Conservation (phyloP, 2,113 vertebrate species). For the Acinonyx jubatus region DNA sequence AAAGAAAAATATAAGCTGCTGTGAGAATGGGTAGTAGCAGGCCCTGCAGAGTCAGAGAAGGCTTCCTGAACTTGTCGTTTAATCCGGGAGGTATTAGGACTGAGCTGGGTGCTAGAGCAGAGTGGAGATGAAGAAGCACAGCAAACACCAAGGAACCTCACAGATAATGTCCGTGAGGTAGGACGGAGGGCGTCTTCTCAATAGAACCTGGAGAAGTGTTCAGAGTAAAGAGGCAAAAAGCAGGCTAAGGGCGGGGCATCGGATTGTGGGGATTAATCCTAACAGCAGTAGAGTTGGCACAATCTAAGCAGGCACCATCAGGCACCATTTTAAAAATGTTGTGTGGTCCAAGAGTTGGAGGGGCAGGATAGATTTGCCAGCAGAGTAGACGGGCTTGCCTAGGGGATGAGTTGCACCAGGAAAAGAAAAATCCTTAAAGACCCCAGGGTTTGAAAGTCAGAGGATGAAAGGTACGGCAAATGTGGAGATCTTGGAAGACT, state of each 20-base stretch:
- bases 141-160: no score
- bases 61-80: not conserved
- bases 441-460: not conserved
- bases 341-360: not conserved
- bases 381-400: not conserved
- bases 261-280: not conserved
- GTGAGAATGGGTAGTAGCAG: not conserved
- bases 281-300: no score
- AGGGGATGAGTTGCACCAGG: not conserved
- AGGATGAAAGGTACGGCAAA: not conserved
- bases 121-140: not conserved
- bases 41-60: not conserved
- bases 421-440: not conserved
- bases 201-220: not conserved
- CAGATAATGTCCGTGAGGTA: not conserved
- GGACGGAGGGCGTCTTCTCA: not conserved
- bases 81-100: no score
- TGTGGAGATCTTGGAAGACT: not conserved
- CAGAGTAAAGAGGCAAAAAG: not conserved
- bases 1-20: not conserved
- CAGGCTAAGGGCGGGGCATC: not conserved
- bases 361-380: not conserved
- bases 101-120: not conserved
- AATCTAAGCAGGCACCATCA: rapidly evolving
- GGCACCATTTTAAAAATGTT: not conserved